Conservation (phyloP, 2,888 invertebrate species). For the Hoplodrina blanda region DNA sequence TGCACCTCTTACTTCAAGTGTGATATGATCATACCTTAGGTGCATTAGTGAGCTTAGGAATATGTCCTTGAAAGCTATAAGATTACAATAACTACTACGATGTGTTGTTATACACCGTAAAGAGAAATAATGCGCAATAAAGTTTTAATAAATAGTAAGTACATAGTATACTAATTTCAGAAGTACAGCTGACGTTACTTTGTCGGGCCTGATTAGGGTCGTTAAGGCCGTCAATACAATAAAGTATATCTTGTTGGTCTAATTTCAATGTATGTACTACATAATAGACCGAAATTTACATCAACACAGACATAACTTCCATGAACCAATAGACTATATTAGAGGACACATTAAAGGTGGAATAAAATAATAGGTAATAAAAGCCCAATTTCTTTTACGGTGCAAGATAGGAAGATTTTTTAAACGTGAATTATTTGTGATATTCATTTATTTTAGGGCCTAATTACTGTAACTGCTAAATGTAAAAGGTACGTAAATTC, state of each 20-base stretch:
- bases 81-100: conserved; percentile 14
- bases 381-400: conserved; percentile 9
- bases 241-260: conserved; percentile 21
- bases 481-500: conserved; percentile 42
- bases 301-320: conserved; percentile 29
- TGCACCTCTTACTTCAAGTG: conserved; percentile 37
- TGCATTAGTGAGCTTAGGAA: conserved; percentile 29
- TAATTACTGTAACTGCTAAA: conserved; percentile 52
- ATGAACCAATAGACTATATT: conserved; percentile 20
- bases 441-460: conserved; percentile 58
- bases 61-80: conserved; percentile 29
- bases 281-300: conserved; percentile 20
- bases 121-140: conserved; percentile 36
- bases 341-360: conserved; percentile 4
- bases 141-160: conserved; percentile 43
- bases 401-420: background rate
- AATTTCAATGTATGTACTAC: conserved; percentile 15
- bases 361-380: conserved; percentile 2
- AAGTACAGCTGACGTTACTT: conserved; percentile 39
- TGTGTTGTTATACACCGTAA: conserved; percentile 18
- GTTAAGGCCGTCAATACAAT: conserved; percentile 45
- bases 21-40: conserved; percentile 47
- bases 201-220: conserved; percentile 35
- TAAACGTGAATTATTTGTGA: conserved; percentile 49
- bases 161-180: conserved; percentile 44